Evolutionary conservation across 2,797 vertebrate genomes (phyloP), one percentile per base, ranked within the genome.

Genomic region (Clarias fuscus): DNA sequence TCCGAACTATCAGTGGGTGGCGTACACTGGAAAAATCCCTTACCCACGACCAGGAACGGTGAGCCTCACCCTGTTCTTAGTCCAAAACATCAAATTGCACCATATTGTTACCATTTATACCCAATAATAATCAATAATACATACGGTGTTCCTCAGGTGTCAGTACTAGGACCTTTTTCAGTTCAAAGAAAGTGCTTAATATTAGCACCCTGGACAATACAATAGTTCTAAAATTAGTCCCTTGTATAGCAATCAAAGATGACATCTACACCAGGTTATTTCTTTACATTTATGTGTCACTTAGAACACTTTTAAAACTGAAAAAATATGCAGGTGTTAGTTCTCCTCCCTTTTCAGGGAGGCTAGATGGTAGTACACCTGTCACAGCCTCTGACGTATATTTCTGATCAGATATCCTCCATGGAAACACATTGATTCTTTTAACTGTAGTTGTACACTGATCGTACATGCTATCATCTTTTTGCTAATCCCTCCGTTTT

Each of bases 1-100:
- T 64, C 98, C 98, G 88, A 99, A 98, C 94, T 99, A 99, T 93
- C 98, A 99, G 92, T 99, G 98, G 98, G 97, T 99, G 95, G 97
- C 98, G 87, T 99, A 98, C 92, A 97, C 96, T 0, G 98, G 98
- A 88, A 99, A 99, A 95, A 99, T 99, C 94, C 98, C 98, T 5
- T 99, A 99, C 89, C 98, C 98, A 27, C 96, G 98, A 10, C 98
- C 98, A 0, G 98, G 98, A 93, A 99, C 98, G 0, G 98, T 99
- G 89, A 97, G 97, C 91, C 84, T 87, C 18, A 80, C 11, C n/a
- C 15, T 56, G 10, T n/a, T 30, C 65, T 86, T 40, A 11, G 22
- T 43, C 20, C 37, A 22, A 11, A 70, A 43, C 13, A 71, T 71
- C 1, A 40, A 71, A 71, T 43, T 22, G 3, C 22, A 40, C 5